Evolutionary conservation across 1,140 invertebrate species (phyloP), one percentile per base, ranked within the genome.

Genomic region (Achatina immaculata): DNA sequence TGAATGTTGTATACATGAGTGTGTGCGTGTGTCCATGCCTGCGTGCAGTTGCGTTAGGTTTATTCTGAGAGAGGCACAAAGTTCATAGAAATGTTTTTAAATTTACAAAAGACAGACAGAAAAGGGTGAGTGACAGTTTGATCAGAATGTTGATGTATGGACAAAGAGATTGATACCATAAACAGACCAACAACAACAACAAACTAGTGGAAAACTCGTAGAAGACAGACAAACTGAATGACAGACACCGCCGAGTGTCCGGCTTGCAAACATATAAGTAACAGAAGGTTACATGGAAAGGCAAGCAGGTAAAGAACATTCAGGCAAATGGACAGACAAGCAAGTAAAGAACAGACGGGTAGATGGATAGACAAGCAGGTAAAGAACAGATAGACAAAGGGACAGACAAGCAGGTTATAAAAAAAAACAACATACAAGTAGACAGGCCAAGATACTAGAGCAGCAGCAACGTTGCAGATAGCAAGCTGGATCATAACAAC

Each of bases 391-490:
- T 11, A 72, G 69, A 72, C 31, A 72, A 36, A 72, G 69, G 36
- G 14, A 72, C 9, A 72, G 69, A 72, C 69, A 72, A 16, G 36
- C 28, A 72, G 69, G 42, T 14, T 38, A 36, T 48, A 14, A 75
- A 45, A 75, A 28, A 75, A 36, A 75, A 11, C 11, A 24, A 75
- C 11, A 75, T 24, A 75, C 14, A 75, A 45, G 51, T 7, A 75
- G 73, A 75, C 42, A 75, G 73, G 38, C 11, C 45, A 45, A 75
- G 28, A 75, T 40, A 75, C 14, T 28, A 24, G n/a, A n/a, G 51
- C 11, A 75, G 73, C 45, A 11, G 51, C 24, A 75, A 11, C 45
- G 73, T 48, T 24, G 31, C 14, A 72, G 34, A 72, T 24, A 72
- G 34, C 34, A 38, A 72, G 69, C 9, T 14, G 40, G 69, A 72